phyloP scores from a whole-genome alignment of 2,888 invertebrate genomes.

The Brachypalpus laphriformis region DNA sequence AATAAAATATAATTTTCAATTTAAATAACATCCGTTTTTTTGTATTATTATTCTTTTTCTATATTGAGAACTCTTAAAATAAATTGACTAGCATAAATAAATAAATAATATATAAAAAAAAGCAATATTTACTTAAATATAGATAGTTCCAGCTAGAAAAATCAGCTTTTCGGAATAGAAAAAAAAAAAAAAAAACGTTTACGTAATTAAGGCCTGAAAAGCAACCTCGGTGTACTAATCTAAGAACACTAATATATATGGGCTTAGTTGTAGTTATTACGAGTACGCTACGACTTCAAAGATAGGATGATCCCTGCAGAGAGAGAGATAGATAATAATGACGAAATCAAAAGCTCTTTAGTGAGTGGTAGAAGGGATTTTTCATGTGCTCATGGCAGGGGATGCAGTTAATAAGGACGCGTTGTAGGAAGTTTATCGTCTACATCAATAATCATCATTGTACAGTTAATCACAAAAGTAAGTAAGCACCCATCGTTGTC shows the following conservation, averaged over 20 bases:
- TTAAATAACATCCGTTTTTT: slow-evolving; percentile 59
- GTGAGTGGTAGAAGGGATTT: slow-evolving; percentile 35
- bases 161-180: slow-evolving; percentile 31
- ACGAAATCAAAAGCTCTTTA: slow-evolving; percentile 51
- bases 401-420: background rate
- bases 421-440: too few relatives aligned
- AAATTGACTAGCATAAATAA: slow-evolving; percentile 70
- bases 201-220: slow-evolving; percentile 57
- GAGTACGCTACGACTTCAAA: slow-evolving; percentile 40
- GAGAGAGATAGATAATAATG: slow-evolving; percentile 27
- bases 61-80: slow-evolving; percentile 51
- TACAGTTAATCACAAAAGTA: too few relatives aligned
- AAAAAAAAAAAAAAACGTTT: slow-evolving; percentile 30
- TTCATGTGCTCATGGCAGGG: slow-evolving; percentile 4
- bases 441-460: too few relatives aligned
- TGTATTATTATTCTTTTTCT: slow-evolving; percentile 17
- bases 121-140: slow-evolving; percentile 51
- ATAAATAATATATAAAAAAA: slow-evolving; percentile 60
- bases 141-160: slow-evolving; percentile 46
- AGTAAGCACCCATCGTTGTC: too few relatives aligned
- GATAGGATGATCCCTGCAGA: slow-evolving; percentile 48
- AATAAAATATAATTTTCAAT: slow-evolving; percentile 61
- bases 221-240: slow-evolving; percentile 41
- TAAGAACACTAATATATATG: slow-evolving; percentile 26
- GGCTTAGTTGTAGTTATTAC: slow-evolving; percentile 29